Base-by-base conservation (phyloP, 1,140 invertebrate species). In the Temnothorax curvispinosus region DNA sequence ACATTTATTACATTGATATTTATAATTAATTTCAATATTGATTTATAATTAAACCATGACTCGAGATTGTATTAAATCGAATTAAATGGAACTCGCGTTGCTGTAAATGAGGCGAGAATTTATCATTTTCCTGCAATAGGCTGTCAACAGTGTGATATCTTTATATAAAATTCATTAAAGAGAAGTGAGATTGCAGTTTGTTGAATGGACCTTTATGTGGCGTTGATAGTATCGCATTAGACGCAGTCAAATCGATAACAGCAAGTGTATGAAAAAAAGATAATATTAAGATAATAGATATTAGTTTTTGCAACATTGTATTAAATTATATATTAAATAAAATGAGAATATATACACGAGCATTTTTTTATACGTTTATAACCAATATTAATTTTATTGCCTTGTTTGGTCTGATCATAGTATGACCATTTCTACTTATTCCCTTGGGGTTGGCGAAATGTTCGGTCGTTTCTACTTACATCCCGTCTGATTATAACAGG, bases 141-240 rank as follows among this genome's bases (percentile, higher is more conserved):
- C 11, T 52, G 62, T 80, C 47, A 80, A 32, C 15, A 35, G 4
- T 6, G 27, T 21, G 41, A 64, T 50, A 62, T 77, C 41, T 13
- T 64, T 65, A 65, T 65, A 18, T 35, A n/a, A 13, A 65, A n/a
- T 80, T 78, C 32, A 78, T 65, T 80, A 80, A 80, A 65, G 60
- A 32, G 13, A 64, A 15, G 6, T 54, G 32, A 80, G n/a, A 80
- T 60, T 56, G 76, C 44, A 78, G 41, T 11, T 78, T 6, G 32
- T 4, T 78, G 50, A 74, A 74, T 74, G 13, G n/a, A 21, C 27
- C 64, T 78, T 64, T 38, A 76, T 64, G 35, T 78, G 11, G 35
- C 44, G 32, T 15, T 38, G 41, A 78, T 50, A 47, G 27, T 64
- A n/a, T 64, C 41, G 5, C 9, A 9, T 64, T 47, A 27, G 3